These are phyloP conservation scores for Proisotoma minuta DNA, from an alignment of 2,888 invertebrate species.

Conservation along the genomic window DNA sequence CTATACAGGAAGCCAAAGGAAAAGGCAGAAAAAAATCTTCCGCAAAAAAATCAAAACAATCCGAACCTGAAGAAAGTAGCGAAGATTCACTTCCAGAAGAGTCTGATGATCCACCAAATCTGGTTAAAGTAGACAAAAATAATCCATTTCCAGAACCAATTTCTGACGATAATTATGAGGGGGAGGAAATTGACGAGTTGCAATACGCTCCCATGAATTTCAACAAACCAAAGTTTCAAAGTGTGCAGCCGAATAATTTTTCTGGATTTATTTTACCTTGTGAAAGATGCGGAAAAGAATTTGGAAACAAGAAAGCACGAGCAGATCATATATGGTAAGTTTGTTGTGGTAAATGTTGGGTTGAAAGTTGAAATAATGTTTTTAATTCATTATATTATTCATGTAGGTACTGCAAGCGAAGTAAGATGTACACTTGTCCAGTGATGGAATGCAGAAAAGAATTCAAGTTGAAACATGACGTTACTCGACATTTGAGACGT, in stretches of 20 bases:
- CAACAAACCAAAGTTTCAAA: neutral
- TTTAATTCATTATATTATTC: too few relatives aligned
- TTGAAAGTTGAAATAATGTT: too few relatives aligned
- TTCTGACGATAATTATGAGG: neutral
- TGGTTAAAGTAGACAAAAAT: neutral
- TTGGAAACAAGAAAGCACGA: constrained; percentile 3
- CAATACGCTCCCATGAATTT: neutral
- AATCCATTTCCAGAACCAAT: neutral
- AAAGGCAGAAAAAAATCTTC: neutral
- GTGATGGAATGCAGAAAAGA: constrained; percentile 19
- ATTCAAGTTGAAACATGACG: constrained; percentile 29
- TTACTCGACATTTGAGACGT: constrained; percentile 22
- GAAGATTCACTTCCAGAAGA: neutral
- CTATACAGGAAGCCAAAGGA: neutral
- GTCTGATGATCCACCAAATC: neutral
- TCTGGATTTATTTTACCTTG: neutral
- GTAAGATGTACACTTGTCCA: constrained; percentile 6
- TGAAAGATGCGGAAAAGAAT: constrained; percentile 3
- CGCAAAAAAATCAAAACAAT: constrained; percentile 21
- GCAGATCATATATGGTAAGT: constrained; percentile 4
- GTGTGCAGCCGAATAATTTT: neutral
- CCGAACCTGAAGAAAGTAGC: neutral
- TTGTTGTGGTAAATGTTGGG: too few relatives aligned
- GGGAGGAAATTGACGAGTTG: neutral
- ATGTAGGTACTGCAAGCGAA: neutral